A percentile compares a stretch with the other conserved stretches of the same genome.
Conservation (phyloP, 2,797 vertebrate species). For the Tragopan temminckii region DNA sequence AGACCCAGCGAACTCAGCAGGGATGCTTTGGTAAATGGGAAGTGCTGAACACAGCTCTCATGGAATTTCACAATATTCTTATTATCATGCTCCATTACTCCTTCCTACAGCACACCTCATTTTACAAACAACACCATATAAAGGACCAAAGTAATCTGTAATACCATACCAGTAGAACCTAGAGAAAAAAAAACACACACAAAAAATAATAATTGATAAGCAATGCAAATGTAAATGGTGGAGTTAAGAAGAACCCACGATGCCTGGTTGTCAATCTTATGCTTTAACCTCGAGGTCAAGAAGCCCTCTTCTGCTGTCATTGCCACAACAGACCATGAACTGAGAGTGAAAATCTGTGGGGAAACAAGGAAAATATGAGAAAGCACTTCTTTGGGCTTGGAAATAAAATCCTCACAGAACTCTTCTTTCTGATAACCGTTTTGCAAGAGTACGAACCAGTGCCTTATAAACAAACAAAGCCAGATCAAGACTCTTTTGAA, state of each 20-base stretch:
- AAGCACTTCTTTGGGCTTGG: conserved; percentile 17
- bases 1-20: conserved; percentile 2
- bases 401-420: conserved; percentile 23
- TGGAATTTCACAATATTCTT: conserved; percentile 27
- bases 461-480: not conserved
- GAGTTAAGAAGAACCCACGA: conserved; percentile 73
- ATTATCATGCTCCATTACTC: conserved; percentile 23
- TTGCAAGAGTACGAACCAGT: not conserved
- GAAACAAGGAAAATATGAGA: conserved; percentile 75
- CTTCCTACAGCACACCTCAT: conserved; percentile 43
- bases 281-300: conserved; percentile 72
- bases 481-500: not conserved
- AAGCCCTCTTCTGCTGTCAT: conserved; percentile 74
- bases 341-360: conserved; percentile 77
- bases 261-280: conserved; percentile 72
- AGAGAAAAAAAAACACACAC: not conserved
- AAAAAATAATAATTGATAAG: conserved; percentile 35
- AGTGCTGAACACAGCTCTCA: conserved; percentile 49
- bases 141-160: conserved; percentile 30
- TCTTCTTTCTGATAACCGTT: not conserved
- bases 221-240: conserved; percentile 59
- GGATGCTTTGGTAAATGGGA: conserved; percentile 29
- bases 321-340: conserved; percentile 75
- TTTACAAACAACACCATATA: conserved; percentile 58
- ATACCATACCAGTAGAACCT: conserved; percentile 16